A percentile compares a stretch with the other conserved stretches of the same genome.
Conservation (phyloP, 2,113 vertebrate genomes). For the Indicator indicator region DNA sequence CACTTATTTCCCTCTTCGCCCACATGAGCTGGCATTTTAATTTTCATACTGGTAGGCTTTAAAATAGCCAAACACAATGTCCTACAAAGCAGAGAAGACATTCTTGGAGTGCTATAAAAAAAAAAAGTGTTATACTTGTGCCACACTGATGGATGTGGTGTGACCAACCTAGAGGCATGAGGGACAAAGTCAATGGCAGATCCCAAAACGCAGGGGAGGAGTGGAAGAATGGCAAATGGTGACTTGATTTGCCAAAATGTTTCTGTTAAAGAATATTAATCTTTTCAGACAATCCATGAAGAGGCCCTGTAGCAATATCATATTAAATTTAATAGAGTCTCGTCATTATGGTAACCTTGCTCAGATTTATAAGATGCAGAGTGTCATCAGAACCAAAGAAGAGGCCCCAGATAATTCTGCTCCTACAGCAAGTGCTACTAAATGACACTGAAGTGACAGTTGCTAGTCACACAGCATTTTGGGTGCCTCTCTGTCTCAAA, state of each 20-base stretch:
- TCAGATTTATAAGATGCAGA: background rate
- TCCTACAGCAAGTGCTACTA: background rate
- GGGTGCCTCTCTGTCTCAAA: background rate
- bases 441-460: background rate
- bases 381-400: background rate
- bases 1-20: background rate
- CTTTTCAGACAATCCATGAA: slow-evolving; percentile 1
- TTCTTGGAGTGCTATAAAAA: accelerated
- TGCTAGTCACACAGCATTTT: background rate
- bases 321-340: slow-evolving; percentile 27
- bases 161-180: background rate
- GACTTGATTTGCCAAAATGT: slow-evolving; percentile 14
- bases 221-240: background rate
- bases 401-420: background rate
- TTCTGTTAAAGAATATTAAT: slow-evolving; percentile 20
- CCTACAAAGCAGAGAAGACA: background rate
- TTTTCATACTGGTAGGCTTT: background rate
- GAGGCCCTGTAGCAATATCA: slow-evolving; percentile 24
- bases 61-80: background rate
- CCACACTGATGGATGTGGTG: background rate
- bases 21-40: accelerated
- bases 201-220: background rate
- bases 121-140: background rate
- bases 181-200: background rate
- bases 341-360: background rate